phyloP scores from a whole-genome alignment of 2,797 vertebrate species.

The Clarias fuscus region DNA sequence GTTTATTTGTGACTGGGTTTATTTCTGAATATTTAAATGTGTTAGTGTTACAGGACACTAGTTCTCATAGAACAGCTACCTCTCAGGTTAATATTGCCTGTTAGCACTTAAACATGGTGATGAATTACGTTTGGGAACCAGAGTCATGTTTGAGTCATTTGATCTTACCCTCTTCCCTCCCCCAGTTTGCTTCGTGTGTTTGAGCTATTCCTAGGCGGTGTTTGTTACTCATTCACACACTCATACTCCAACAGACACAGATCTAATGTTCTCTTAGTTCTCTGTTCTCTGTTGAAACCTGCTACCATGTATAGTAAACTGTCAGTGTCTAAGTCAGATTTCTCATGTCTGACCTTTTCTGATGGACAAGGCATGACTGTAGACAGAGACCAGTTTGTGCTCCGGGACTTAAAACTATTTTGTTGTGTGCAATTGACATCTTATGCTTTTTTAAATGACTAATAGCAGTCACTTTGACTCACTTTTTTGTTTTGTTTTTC shows the following conservation, averaged over 20 bases:
- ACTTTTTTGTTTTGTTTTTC: neutral
- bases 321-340: constrained; percentile 8
- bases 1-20: constrained; percentile 61
- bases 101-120: constrained; percentile 61
- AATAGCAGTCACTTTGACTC: neutral
- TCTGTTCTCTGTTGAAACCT: constrained; percentile 39
- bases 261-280: neutral
- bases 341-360: constrained; percentile 45
- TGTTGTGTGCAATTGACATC: neutral
- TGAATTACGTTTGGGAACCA: constrained; percentile 65
- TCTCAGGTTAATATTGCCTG: constrained; percentile 62
- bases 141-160: constrained; percentile 40
- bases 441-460: neutral
- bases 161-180: constrained; percentile 21
- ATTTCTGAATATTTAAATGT: constrained; percentile 28
- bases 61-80: constrained; percentile 46
- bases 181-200: constrained; percentile 15
- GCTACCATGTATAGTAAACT: constrained; percentile 37
- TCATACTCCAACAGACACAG: constrained; percentile 9
- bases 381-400: neutral
- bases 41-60: constrained; percentile 54
- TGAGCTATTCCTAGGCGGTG: constrained; percentile 38
- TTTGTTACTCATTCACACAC: constrained; percentile 12
- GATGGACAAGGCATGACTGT: neutral
- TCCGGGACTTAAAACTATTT: neutral